phyloP scores from a whole-genome alignment of 2,888 invertebrate genomes.

The Drosophila nr. perissopoda region DNA sequence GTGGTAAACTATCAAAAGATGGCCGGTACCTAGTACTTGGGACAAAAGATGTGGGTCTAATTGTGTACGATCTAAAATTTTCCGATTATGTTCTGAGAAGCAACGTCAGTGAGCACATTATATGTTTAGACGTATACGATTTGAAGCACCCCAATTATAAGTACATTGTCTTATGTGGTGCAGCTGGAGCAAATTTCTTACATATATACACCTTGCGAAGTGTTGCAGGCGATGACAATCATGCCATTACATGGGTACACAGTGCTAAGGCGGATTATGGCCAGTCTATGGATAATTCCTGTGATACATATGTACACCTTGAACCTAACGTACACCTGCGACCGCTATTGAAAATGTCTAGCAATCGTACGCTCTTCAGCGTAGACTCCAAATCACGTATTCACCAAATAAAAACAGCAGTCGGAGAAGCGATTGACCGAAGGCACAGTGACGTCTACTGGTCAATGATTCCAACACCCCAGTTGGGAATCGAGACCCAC shows the following conservation, averaged over 20 bases:
- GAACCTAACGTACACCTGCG: constrained; percentile 80
- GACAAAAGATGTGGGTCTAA: constrained; percentile 78
- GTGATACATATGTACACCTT: constrained; percentile 42
- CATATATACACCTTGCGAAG: constrained; percentile 80
- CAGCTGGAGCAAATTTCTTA: constrained; percentile 71
- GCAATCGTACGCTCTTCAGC: constrained; percentile 69
- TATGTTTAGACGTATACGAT: constrained; percentile 82
- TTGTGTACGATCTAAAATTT: constrained; percentile 75
- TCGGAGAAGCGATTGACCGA: neutral
- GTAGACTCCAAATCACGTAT: constrained; percentile 82
- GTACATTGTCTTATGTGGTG: constrained; percentile 82
- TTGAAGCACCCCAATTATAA: constrained; percentile 76
- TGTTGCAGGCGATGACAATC: constrained; percentile 18
- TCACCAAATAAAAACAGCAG: constrained; percentile 70
- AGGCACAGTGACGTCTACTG: constrained; percentile 52
- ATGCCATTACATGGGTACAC: constrained; percentile 77
- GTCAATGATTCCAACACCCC: constrained; percentile 67
- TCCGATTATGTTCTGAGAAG: constrained; percentile 76
- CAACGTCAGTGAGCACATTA: constrained; percentile 82
- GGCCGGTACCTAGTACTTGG: constrained; percentile 82
- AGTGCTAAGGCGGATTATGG: constrained; percentile 47
- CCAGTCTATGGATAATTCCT: neutral
- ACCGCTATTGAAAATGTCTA: constrained; percentile 54
- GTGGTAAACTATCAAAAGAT: constrained; percentile 79
- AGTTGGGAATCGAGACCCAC: constrained; percentile 34